Evolutionary conservation across 2,113 vertebrate species (phyloP).

Genomic region (Callocephalon fimbriatum): DNA sequence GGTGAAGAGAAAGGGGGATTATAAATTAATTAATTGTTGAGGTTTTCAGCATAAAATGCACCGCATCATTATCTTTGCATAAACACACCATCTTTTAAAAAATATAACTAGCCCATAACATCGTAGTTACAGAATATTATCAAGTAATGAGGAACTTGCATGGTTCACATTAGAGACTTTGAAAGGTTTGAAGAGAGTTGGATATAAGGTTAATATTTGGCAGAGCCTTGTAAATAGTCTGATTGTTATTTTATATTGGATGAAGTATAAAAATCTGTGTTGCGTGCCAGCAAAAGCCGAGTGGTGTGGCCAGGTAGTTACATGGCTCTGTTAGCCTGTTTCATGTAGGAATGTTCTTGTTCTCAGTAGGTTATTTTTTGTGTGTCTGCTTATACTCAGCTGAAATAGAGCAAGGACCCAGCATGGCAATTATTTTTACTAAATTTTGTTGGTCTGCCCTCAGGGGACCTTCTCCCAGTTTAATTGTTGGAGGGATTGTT

Average conservation of each 20-base stretch:
- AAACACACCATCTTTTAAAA: conserved; percentile 79
- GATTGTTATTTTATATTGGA: conserved; percentile 85
- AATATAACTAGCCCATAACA: conserved; percentile 67
- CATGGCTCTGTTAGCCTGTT: conserved; percentile 60
- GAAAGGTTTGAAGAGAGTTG: conserved; percentile 77
- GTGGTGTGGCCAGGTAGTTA: conserved; percentile 75
- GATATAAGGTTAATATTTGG: conserved; percentile 84
- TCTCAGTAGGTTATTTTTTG: conserved; percentile 58
- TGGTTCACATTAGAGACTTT: conserved; percentile 81
- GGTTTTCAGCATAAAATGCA: conserved; percentile 71
- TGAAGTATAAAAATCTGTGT: conserved; percentile 74
- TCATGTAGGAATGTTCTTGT: conserved; percentile 58
- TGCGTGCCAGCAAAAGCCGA: conserved; percentile 67
- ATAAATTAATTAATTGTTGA: conserved; percentile 79
- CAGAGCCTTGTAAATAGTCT: conserved; percentile 83
- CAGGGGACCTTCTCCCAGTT: conserved; percentile 78
- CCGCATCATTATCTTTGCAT: conserved; percentile 78
- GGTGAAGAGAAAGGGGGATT: not conserved
- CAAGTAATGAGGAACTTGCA: conserved; percentile 70
- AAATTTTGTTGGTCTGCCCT: conserved; percentile 77
- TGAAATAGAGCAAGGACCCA: conserved; percentile 73
- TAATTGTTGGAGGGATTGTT: conserved; percentile 79
- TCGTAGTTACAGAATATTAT: conserved; percentile 63
- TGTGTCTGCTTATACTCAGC: conserved; percentile 67
- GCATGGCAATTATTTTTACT: conserved; percentile 79